phyloP scores from a whole-genome alignment of 2,113 vertebrate genomes.

The Rhabdomys dilectus region DNA sequence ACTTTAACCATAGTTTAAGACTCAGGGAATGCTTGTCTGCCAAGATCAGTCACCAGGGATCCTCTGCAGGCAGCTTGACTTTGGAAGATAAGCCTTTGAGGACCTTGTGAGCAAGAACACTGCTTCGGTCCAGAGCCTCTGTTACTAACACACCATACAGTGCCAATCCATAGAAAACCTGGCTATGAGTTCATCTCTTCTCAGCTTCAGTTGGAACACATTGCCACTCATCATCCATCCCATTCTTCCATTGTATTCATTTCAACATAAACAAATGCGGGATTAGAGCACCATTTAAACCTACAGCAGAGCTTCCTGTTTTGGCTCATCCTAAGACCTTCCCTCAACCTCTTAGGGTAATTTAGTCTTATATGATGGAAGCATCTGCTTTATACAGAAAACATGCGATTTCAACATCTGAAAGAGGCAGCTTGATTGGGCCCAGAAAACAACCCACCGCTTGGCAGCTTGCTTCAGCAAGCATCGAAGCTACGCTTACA shows the following conservation, averaged over 20 bases:
- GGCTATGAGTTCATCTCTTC: background rate
- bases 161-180: background rate
- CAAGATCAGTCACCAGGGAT: background rate
- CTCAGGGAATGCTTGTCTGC: background rate
- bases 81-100: background rate
- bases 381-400: conserved; percentile 47
- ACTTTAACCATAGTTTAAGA: background rate
- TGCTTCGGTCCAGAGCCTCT: background rate
- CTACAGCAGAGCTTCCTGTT: conserved; percentile 44
- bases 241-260: background rate
- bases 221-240: background rate
- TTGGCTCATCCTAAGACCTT: conserved; percentile 38
- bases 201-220: conserved; percentile 3
- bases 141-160: background rate
- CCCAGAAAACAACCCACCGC: background rate
- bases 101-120: background rate
- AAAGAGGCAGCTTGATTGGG: conserved; percentile 63
- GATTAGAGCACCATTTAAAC: conserved; percentile 54
- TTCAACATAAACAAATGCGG: conserved; percentile 20
- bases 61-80: too few relatives aligned
- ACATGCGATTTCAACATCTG: conserved; percentile 55
- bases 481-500: background rate
- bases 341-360: conserved; percentile 49
- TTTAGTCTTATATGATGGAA: background rate
- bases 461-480: conserved; percentile 47